These are phyloP conservation scores for Garra rufa DNA, from an alignment of 2,113 vertebrate species.

Conservation along the genomic window DNA sequence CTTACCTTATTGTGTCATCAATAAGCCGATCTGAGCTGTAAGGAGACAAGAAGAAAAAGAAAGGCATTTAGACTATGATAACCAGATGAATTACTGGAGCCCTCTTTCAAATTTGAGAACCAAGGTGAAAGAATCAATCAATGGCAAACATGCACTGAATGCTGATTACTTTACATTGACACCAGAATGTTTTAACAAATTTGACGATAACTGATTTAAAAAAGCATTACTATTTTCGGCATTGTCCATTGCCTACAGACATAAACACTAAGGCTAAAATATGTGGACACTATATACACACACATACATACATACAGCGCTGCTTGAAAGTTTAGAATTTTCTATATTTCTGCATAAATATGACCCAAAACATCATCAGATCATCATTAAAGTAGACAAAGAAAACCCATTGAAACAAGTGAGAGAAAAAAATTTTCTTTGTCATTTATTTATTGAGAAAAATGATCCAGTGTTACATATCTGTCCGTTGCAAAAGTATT, in stretches of 20 bases:
- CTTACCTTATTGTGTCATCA: slow-evolving; percentile 99
- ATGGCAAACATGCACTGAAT: slow-evolving; percentile 24
- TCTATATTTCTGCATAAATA: too few species aligned
- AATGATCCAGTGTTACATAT: too few species aligned
- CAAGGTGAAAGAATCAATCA: slow-evolving; percentile 19
- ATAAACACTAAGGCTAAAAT: not conserved
- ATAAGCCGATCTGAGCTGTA: slow-evolving; percentile 95
- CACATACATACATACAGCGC: too few species aligned
- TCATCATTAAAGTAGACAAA: too few species aligned
- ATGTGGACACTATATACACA: not conserved
- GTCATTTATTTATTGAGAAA: too few species aligned
- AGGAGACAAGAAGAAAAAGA: slow-evolving; percentile 58
- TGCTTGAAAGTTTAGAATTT: too few species aligned
- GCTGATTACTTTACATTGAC: not conserved
- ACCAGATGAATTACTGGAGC: slow-evolving; percentile 26
- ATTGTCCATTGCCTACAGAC: not conserved
- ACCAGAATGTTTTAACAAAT: not conserved
- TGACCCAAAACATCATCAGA: too few species aligned
- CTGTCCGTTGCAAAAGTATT: too few species aligned
- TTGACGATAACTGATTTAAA: not conserved
- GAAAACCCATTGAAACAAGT: too few species aligned
- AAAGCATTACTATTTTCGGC: not conserved
- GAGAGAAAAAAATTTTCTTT: too few species aligned
- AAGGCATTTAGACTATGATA: slow-evolving; percentile 34
- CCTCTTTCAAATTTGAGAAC: not conserved